Percentiles rank a stretch among this genome's conserved stretches.
Conservation (phyloP, 64 coral and sea anemone genomes). For the Porites australiensis region DNA sequence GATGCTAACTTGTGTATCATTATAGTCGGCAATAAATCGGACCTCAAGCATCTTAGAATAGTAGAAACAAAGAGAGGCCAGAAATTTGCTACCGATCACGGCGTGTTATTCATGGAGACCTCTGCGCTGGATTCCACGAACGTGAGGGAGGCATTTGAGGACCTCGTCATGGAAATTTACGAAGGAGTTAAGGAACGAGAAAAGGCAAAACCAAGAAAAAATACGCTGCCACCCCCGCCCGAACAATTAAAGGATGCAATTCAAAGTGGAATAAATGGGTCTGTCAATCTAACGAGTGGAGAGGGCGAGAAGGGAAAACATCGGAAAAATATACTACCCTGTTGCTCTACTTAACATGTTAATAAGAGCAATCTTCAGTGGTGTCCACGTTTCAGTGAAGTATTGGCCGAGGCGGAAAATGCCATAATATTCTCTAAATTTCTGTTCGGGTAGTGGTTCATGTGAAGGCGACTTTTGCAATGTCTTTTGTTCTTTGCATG, state of each 20-base stretch:
- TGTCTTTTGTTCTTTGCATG: too few relatives aligned
- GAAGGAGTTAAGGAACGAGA: slow-evolving; percentile 75
- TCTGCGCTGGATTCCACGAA: slow-evolving; percentile 91
- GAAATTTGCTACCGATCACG: slow-evolving; percentile 76
- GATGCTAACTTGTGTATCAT: slow-evolving; percentile 67
- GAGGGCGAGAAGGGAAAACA: neutral
- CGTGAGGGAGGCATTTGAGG: slow-evolving; percentile 90
- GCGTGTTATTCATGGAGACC: slow-evolving; percentile 92
- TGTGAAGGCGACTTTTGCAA: too few relatives aligned
- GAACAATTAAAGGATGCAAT: neutral
- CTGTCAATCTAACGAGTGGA: neutral
- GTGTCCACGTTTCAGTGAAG: too few relatives aligned
- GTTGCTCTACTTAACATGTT: neutral
- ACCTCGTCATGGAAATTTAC: slow-evolving; percentile 80
- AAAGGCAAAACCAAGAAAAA: slow-evolving; percentile 9
- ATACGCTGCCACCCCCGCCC: neutral
- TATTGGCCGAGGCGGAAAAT: too few relatives aligned
- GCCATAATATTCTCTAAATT: too few relatives aligned
- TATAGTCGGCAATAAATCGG: slow-evolving; percentile 94
- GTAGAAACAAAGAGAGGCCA: slow-evolving; percentile 81
- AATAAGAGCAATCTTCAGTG: too few relatives aligned
- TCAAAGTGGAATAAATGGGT: slow-evolving; percentile 14
- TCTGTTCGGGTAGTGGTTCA: too few relatives aligned
- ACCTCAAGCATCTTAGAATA: slow-evolving; percentile 90
- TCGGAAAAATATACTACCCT: neutral